phyloP scores from a whole-genome alignment of 2,888 invertebrate genomes.

The Thymelicus lineola region DNA sequence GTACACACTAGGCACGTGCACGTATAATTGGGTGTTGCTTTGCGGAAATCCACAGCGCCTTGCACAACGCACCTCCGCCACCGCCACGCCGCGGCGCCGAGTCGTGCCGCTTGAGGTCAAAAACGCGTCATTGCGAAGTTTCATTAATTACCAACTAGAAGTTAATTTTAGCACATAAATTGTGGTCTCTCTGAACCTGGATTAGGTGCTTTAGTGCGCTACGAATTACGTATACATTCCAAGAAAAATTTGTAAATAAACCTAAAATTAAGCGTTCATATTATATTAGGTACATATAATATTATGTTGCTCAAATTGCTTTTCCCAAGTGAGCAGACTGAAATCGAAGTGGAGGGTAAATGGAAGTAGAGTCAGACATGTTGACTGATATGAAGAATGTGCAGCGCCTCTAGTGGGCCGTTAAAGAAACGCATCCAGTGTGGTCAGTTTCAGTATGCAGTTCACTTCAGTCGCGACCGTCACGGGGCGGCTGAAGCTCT shows the following conservation, averaged over 20 bases:
- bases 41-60: slow-evolving; percentile 37
- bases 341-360: too few species aligned
- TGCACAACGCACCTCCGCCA: slow-evolving; percentile 35
- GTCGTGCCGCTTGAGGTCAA: slow-evolving; percentile 34
- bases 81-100: slow-evolving; percentile 18
- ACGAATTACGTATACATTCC: neutral
- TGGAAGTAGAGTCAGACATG: too few species aligned
- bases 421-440: too few species aligned
- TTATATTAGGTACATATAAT: too few species aligned
- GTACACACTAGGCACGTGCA: slow-evolving; percentile 22
- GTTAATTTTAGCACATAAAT: slow-evolving; percentile 10
- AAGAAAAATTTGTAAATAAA: too few species aligned
- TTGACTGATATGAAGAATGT: too few species aligned
- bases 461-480: neutral
- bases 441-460: too few species aligned
- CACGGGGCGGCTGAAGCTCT: neutral
- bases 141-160: slow-evolving; percentile 26
- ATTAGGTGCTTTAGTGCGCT: neutral
- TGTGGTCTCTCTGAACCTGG: neutral
- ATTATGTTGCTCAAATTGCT: too few species aligned
- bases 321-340: too few species aligned
- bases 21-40: slow-evolving; percentile 38
- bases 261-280: too few species aligned
- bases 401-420: too few species aligned
- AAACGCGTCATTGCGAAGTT: slow-evolving; percentile 33